A percentile compares a stretch with the other conserved stretches of the same genome.
phyloP scores from a whole-genome alignment of 64 coral and sea anemone species.

The Montipora capricornis region DNA sequence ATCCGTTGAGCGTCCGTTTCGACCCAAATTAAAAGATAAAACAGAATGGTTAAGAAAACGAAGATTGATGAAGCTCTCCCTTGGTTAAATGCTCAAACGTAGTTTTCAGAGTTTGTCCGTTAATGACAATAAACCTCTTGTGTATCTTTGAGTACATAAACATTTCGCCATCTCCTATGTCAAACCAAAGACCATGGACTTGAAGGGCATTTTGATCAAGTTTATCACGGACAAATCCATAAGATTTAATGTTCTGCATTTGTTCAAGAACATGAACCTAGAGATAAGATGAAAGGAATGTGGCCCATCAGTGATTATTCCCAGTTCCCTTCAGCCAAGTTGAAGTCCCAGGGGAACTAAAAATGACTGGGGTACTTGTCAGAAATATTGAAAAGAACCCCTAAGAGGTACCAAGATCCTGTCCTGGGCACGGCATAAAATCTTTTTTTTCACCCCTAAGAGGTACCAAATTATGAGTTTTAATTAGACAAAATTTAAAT shows the following conservation, averaged over 20 bases:
- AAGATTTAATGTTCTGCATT: slow-evolving; percentile 65
- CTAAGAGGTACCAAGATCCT: no score
- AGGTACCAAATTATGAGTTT: no score
- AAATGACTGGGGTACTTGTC: no score
- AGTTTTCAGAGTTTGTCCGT: slow-evolving; percentile 43
- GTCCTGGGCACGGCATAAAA: no score
- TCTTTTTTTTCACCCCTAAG: no score
- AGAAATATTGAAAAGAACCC: no score
- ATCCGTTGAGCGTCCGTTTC: no score
- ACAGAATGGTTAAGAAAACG: neutral
- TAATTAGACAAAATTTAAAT: no score
- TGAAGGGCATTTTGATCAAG: slow-evolving; percentile 18
- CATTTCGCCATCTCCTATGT: slow-evolving; percentile 68
- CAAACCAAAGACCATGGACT: slow-evolving; percentile 70
- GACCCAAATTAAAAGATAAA: no score
- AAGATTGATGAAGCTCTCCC: neutral
- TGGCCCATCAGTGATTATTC: no score
- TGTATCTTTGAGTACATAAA: slow-evolving; percentile 49
- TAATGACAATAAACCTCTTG: slow-evolving; percentile 50
- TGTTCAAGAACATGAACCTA: slow-evolving; percentile 73
- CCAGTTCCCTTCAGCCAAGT: no score
- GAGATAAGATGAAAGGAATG: neutral
- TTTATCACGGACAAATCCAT: slow-evolving; percentile 30
- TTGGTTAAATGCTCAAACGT: slow-evolving; percentile 12
- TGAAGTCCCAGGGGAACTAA: no score